Conservation (phyloP, 2,797 vertebrate species). For the Pipistrellus pipistrellus region DNA sequence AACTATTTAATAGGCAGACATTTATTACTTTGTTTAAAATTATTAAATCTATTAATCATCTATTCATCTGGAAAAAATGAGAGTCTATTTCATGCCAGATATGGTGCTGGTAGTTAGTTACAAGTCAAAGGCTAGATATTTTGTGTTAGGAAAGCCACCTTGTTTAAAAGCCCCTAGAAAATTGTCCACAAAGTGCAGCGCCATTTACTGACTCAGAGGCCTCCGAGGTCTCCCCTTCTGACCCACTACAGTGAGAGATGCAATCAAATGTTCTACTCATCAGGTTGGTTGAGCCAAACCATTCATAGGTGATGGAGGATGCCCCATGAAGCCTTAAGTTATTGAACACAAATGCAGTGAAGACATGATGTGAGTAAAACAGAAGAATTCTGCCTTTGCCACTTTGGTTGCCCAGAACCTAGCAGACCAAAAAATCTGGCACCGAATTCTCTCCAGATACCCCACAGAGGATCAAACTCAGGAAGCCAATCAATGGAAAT, state of each 20-base stretch:
- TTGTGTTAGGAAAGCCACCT: not conserved
- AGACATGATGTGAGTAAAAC: not conserved
- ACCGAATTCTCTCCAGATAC: not conserved
- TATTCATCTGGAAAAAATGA: not conserved
- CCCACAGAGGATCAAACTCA: not conserved
- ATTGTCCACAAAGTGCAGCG: not conserved
- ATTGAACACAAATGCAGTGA: conserved; percentile 22
- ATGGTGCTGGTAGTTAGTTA: not conserved
- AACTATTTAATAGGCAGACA: not conserved
- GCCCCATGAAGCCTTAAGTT: not conserved
- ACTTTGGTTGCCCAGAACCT: not conserved
- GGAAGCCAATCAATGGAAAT: not conserved
- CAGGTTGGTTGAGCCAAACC: not conserved
- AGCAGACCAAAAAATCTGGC: not conserved
- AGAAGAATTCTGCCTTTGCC: conserved; percentile 9
- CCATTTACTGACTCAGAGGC: not conserved
- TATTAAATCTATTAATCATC: conserved; percentile 27
- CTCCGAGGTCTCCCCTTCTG: not conserved
- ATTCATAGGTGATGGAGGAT: not conserved
- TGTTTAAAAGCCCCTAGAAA: not conserved
- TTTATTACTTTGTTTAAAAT: conserved; percentile 52
- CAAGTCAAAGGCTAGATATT: conserved; percentile 22
- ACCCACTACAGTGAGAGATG: not conserved
- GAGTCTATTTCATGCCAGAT: not conserved
- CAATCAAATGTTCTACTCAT: not conserved